Evolutionary conservation across 2,888 invertebrate genomes (phyloP).

Genomic region (Notocelia uddmanniana): DNA sequence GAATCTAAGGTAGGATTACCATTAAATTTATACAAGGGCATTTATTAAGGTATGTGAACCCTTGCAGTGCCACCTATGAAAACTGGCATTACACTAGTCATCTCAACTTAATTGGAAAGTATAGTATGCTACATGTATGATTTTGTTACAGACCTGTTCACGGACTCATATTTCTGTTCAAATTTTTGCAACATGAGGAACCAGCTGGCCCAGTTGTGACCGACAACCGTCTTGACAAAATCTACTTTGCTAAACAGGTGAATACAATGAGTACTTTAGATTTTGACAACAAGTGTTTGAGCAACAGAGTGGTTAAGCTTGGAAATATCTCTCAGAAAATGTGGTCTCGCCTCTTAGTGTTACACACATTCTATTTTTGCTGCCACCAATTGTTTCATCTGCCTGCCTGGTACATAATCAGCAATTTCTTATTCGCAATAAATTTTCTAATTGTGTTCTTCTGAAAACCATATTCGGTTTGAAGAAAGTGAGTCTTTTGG

Average conservation of each 20-base stretch:
- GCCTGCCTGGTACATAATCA: not conserved
- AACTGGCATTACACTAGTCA: not conserved
- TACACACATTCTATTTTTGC: not conserved
- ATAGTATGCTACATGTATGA: not conserved
- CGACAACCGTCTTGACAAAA: conserved; percentile 93
- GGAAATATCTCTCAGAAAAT: not conserved
- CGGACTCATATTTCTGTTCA: conserved; percentile 98
- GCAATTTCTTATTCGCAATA: not conserved
- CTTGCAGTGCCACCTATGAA: not conserved
- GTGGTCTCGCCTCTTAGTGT: not conserved
- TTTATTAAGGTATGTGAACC: not conserved
- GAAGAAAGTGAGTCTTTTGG: not conserved
- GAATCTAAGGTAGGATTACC: conserved; percentile 90
- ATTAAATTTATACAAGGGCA: no score
- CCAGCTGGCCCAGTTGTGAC: conserved; percentile 92
- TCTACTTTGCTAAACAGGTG: conserved; percentile 99
- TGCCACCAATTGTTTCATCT: not conserved
- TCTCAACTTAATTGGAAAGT: not conserved
- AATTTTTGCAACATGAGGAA: conserved; percentile 95
- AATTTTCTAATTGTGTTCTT: not conserved
- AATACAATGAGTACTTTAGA: not conserved
- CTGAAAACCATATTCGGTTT: not conserved
- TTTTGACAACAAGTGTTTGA: not conserved
- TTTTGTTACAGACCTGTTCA: conserved; percentile 93
- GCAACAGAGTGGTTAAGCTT: not conserved